A percentile compares a stretch with the other conserved stretches of the same genome.
These are phyloP conservation scores for Alethe diademata DNA, from an alignment of 2,113 vertebrate genomes.

Conservation along the genomic window DNA sequence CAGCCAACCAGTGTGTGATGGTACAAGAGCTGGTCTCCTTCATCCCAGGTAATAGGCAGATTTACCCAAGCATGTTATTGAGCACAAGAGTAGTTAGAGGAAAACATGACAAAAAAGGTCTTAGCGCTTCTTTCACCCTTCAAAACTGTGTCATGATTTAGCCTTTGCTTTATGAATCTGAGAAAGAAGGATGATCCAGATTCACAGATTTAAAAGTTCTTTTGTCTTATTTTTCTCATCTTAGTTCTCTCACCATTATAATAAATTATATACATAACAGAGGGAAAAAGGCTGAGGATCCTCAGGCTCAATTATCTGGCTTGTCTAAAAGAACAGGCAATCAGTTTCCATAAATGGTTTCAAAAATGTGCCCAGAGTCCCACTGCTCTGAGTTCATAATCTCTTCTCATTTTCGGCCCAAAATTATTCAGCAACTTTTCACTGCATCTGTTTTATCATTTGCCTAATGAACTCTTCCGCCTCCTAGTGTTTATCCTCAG, in stretches of 20 bases:
- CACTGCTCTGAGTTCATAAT: neutral
- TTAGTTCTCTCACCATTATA: neutral
- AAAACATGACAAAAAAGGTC: neutral
- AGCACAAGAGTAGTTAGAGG: neutral
- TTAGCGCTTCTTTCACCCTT: neutral
- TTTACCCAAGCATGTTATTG: neutral
- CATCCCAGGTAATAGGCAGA: neutral
- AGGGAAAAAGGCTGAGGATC: neutral
- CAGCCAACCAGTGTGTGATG: neutral
- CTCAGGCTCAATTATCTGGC: neutral
- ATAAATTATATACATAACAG: neutral
- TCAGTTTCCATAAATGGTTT: neutral
- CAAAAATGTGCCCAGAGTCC: neutral
- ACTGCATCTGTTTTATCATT: neutral
- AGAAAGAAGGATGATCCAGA: neutral
- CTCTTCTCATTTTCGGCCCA: neutral
- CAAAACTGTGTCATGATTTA: neutral
- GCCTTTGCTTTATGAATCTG: neutral
- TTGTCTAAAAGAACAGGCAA: neutral
- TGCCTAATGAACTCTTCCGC: slow-evolving; percentile 2
- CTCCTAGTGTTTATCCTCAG: slow-evolving; percentile 5
- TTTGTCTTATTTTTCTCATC: neutral
- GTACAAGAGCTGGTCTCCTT: neutral
- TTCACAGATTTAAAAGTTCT: neutral
- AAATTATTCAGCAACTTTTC: neutral